Evolutionary conservation across 1,140 invertebrate species (phyloP).

Genomic region (Bombyx mori): DNA sequence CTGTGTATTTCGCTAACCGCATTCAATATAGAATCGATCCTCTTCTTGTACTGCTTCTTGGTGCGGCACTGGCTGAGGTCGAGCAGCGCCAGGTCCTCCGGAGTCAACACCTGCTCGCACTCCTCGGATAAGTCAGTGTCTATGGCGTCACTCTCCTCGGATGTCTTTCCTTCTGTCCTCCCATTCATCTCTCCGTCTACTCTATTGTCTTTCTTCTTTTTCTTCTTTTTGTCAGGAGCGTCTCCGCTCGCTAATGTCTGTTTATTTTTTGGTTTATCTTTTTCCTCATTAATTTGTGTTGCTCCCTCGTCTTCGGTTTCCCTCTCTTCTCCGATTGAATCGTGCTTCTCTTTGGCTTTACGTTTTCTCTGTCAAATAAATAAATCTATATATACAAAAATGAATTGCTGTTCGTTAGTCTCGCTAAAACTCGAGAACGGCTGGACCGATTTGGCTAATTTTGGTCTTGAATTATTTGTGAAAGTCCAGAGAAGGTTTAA

Average conservation of each 20-base stretch:
- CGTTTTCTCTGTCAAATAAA: constrained; percentile 1
- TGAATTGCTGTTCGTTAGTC: too few relatives aligned
- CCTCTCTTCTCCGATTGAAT: constrained; percentile 7
- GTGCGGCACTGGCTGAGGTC: constrained; percentile 40
- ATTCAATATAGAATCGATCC: constrained; percentile 33
- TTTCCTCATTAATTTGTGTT: background rate
- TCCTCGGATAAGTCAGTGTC: constrained; percentile 46
- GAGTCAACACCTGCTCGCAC: constrained; percentile 27
- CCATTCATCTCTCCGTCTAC: background rate
- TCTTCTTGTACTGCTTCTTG: constrained; percentile 35
- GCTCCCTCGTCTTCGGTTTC: constrained; percentile 4
- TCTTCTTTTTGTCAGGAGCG: constrained; percentile 12
- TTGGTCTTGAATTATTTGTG: too few relatives aligned
- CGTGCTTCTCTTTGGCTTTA: background rate
- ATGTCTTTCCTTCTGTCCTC: background rate
- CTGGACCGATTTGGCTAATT: too few relatives aligned
- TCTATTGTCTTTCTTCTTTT: constrained; percentile 6
- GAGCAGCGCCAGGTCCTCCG: constrained; percentile 36
- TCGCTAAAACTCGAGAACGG: too few relatives aligned
- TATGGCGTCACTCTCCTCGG: constrained; percentile 39
- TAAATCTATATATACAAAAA: too few relatives aligned
- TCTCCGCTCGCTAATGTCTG: too few relatives aligned
- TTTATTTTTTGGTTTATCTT: background rate
- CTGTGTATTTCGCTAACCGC: constrained; percentile 28
- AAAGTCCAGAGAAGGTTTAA: too few relatives aligned